Base-by-base conservation (phyloP, 2,888 invertebrate genomes). In the Lasioglossum marginatum region DNA sequence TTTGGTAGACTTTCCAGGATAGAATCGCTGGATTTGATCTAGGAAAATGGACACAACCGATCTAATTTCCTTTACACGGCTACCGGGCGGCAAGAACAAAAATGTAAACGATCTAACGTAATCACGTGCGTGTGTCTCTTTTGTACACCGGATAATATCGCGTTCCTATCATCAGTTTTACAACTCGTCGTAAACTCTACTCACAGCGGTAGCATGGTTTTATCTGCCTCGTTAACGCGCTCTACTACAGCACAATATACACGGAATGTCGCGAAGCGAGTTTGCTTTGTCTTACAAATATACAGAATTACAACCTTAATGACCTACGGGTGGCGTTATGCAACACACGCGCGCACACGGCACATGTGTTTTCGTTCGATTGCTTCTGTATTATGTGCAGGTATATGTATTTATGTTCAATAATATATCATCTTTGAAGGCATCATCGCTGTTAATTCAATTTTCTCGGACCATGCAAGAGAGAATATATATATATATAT, bases 1-100 rank as follows among this genome's bases (percentile, higher is more conserved):
- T n/a, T 63, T 63, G 90, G 91, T 92, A 91, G 90, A 92, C 90
- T 92, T 89, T 91, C 89, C 92, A 91, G 91, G 90, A 90, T 89
- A 89, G 86, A 86, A 77, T 83, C 81, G 81, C 83, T 87, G 86
- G 87, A 85, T 73, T 70, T 52, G 16, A 68, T 84, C 74, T 78
- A 83, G 63, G 52, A 57, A 45, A 10, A 5, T 31, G 34, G 23
- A 19, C 16, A 2, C 34, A 8, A 34, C 63, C 63, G 16, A 19
- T 19, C 31, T 31, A 31, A 16, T 16, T 16, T 63, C 31, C 63
- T 63, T 63, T 63, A 63, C 63, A 27, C 60, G 27, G n/a, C 10
- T n/a, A 60, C 60, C 27, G 19, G n/a, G 31, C 0, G 5, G 31
- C 19, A 19, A 34, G 16, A 66, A 52, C 8, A 52, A 23, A 52